Conservation (phyloP, 2,113 vertebrate species). For the Urocitellus parryii region DNA sequence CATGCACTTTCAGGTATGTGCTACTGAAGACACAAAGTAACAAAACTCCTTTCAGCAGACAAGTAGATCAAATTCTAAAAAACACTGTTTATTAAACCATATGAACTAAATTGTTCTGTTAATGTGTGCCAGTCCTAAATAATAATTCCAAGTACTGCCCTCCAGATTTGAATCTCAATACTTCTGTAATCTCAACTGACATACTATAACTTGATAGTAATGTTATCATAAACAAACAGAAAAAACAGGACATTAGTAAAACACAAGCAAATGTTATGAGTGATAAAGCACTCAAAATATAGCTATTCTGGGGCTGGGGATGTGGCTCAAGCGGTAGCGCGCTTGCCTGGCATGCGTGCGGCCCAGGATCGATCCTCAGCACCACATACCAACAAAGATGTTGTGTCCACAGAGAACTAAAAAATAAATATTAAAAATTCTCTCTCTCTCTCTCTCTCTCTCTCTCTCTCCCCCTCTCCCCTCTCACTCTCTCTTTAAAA, state of each 20-base stretch:
- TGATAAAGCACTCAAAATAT: constrained; percentile 23
- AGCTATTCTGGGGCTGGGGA: too few relatives aligned
- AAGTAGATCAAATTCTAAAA: constrained; percentile 36
- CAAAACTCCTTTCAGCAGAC: constrained; percentile 40
- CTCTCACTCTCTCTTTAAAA: too few relatives aligned
- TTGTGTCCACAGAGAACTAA: too few relatives aligned
- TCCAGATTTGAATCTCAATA: constrained; percentile 36
- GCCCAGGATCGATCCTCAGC: too few relatives aligned
- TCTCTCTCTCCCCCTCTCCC: too few relatives aligned
- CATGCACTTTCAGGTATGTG: background rate
- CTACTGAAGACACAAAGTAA: background rate
- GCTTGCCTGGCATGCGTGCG: too few relatives aligned
- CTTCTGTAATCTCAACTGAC: background rate
- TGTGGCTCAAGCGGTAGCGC: too few relatives aligned
- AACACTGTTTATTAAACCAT: background rate
- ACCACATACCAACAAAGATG: too few relatives aligned
- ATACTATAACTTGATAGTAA: background rate
- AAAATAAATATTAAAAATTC: too few relatives aligned
- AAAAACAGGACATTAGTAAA: constrained; percentile 32
- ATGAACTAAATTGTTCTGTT: constrained; percentile 48
- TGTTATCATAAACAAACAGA: background rate
- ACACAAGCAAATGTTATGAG: constrained; percentile 27
- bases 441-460: too few relatives aligned
- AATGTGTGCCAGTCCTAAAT: constrained; percentile 33
- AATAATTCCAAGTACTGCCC: constrained; percentile 13